Percentiles rank a stretch among this genome's conserved stretches.
Conservation (phyloP, 2,888 invertebrate genomes). For the Exephanes ischioxanthus region DNA sequence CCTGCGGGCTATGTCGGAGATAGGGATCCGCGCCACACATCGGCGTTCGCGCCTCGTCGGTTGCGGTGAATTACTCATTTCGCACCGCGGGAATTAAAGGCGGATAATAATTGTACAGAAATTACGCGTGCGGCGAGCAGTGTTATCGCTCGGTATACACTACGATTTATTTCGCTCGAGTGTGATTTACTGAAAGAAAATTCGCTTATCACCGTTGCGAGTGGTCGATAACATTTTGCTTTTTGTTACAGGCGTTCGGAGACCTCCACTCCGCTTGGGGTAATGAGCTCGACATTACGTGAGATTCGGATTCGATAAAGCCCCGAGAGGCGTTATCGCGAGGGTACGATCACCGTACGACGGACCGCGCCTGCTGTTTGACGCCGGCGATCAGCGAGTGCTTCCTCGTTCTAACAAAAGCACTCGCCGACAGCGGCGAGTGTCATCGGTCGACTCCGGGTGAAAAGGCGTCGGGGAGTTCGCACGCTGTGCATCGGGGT, state of each 20-base stretch:
- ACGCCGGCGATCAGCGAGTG: slow-evolving; percentile 8
- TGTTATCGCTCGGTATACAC: not conserved
- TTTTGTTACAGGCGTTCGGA: not conserved
- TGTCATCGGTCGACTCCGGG: not conserved
- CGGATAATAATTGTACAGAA: slow-evolving; percentile 1
- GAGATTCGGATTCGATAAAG: slow-evolving; percentile 28
- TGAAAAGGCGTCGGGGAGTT: not conserved
- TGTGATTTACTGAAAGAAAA: not conserved
- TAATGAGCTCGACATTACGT: slow-evolving; percentile 32
- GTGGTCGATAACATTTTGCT: not conserved
- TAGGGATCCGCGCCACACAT: slow-evolving; percentile 25
- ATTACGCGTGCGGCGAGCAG: not conserved
- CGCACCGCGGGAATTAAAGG: slow-evolving; percentile 7
- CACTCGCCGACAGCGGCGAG: not conserved
- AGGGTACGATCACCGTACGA: not conserved
- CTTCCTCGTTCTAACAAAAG: not conserved
- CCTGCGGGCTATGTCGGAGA: slow-evolving; percentile 10
- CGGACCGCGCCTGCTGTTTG: not conserved
- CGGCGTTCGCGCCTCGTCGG: not conserved
- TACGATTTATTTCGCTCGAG: not conserved
- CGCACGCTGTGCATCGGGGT: slow-evolving; percentile 5
- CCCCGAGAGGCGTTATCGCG: not conserved
- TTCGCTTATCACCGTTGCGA: not conserved
- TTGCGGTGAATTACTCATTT: not conserved
- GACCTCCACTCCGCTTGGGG: not conserved